Evolutionary conservation across 2,797 vertebrate genomes (phyloP), one percentile per base, ranked within the genome.

Genomic region (Typhlichthys subterraneus): DNA sequence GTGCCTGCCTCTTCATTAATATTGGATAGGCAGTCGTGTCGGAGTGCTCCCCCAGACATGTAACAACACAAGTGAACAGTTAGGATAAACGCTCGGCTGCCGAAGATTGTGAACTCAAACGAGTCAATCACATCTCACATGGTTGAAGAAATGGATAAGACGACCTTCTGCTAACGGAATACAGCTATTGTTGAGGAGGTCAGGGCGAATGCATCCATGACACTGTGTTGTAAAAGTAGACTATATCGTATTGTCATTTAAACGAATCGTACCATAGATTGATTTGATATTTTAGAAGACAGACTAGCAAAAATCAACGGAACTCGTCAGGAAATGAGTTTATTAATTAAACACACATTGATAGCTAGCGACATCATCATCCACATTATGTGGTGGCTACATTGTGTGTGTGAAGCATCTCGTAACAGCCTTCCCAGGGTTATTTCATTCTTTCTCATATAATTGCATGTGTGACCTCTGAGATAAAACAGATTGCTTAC

Each of bases 1-100:
- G 15, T 14, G 65, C 67, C 68, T 72, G 59, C 51, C 65, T 72
- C 45, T 69, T 61, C 67, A 64, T 87, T 71, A 84, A 88, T 88
- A 81, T 81, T 83, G 80, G 59, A 86, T 78, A 12, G 63, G 31
- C 59, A 52, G 65, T 50, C 50, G 47, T 58, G 69, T 83, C 68
- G 63, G 72, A 66, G 45, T 9, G 49, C 51, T 74, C 62, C 75
- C 75, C 51, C 59, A 33, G 61, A 48, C 63, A 23, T 12, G 33
- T 9, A 23, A 12, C 45, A 7, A 48, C 14, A 60, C 12, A 9
- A 23, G 19, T 19, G 15, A n/a, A 53, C 57, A 54, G 61, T 57
- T 58, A 55, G 59, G 42, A 51, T 31, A 53, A 63, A 70, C 65
- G 61, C 17, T 31, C 54, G 14, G 61, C 56, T 49, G 47, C 42